phyloP scores from a whole-genome alignment of 2,797 vertebrate species.

The Sebastes cheni region DNA sequence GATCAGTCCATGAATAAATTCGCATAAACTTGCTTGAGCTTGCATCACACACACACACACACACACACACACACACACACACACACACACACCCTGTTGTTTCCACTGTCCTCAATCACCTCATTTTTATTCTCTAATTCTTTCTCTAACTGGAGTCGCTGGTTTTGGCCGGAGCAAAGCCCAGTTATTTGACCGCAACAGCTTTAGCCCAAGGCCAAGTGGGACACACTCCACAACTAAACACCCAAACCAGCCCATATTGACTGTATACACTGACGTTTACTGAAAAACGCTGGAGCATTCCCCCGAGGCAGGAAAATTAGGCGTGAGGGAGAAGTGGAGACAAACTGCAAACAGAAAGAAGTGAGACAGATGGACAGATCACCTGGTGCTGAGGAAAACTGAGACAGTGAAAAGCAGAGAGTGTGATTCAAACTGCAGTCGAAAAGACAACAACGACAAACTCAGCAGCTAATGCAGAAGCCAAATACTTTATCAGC shows the following conservation, averaged over 20 bases:
- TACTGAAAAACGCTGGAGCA: slow-evolving; percentile 4
- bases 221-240: slow-evolving; percentile 30
- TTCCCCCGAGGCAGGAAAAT: slow-evolving; percentile 24
- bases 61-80: background rate
- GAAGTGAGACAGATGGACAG: slow-evolving; percentile 2
- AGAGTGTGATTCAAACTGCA: background rate
- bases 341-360: slow-evolving; percentile 23
- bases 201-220: slow-evolving; percentile 42
- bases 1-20: background rate
- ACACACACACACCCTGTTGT: slow-evolving; percentile 5
- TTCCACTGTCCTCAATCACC: slow-evolving; percentile 52
- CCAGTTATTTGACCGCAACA: slow-evolving; percentile 49
- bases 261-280: slow-evolving; percentile 23
- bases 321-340: background rate
- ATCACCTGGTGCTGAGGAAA: slow-evolving; percentile 5
- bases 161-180: slow-evolving; percentile 38
- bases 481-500: slow-evolving; percentile 2
- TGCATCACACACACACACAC: background rate
- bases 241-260: slow-evolving; percentile 40
- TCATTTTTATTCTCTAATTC: slow-evolving; percentile 50
- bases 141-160: slow-evolving; percentile 34
- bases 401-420: background rate
- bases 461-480: slow-evolving; percentile 14
- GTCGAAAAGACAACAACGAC: background rate
- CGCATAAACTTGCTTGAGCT: background rate